Evolutionary conservation across 1,140 invertebrate species (phyloP).

Genomic region (Andrena cerasifolii): DNA sequence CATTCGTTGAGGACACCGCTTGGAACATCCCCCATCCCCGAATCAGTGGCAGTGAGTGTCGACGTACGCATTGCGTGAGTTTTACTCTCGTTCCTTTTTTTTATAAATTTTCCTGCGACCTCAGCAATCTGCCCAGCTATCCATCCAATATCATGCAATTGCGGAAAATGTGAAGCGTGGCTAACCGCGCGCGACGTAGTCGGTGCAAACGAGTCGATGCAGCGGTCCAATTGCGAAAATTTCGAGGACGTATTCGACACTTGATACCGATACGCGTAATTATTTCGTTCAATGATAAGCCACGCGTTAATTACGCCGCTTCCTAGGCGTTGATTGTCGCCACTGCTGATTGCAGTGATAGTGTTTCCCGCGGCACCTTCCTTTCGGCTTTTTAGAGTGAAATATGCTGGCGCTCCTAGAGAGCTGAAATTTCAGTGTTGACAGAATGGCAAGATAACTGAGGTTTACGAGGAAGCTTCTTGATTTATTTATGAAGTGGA

Average conservation of each 20-base stretch:
- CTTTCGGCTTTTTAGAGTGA: background rate
- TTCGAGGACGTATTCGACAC: constrained; percentile 62
- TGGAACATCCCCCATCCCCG: constrained; percentile 46
- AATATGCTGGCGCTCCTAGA: too few species aligned
- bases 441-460: too few species aligned
- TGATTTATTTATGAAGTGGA: too few species aligned
- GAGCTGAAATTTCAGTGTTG: too few species aligned
- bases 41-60: constrained; percentile 23
- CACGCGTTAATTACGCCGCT: constrained; percentile 28
- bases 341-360: background rate
- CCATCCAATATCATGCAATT: constrained; percentile 66
- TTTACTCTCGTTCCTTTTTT: constrained; percentile 25
- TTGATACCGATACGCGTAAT: constrained; percentile 54
- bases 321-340: background rate
- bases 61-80: constrained; percentile 19
- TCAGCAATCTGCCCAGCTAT: constrained; percentile 41
- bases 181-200: constrained; percentile 57
- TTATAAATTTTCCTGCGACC: constrained; percentile 25
- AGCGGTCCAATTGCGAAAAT: constrained; percentile 56
- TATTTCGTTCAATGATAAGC: constrained; percentile 60
- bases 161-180: constrained; percentile 62
- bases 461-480: too few species aligned
- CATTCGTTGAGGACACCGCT: constrained; percentile 1
- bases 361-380: background rate
- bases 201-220: constrained; percentile 45